Percentiles rank a stretch among this genome's conserved stretches.
These are phyloP conservation scores for Ichneumoninae sp. DNA, from an alignment of 2,888 invertebrate species.

Conservation along the genomic window DNA sequence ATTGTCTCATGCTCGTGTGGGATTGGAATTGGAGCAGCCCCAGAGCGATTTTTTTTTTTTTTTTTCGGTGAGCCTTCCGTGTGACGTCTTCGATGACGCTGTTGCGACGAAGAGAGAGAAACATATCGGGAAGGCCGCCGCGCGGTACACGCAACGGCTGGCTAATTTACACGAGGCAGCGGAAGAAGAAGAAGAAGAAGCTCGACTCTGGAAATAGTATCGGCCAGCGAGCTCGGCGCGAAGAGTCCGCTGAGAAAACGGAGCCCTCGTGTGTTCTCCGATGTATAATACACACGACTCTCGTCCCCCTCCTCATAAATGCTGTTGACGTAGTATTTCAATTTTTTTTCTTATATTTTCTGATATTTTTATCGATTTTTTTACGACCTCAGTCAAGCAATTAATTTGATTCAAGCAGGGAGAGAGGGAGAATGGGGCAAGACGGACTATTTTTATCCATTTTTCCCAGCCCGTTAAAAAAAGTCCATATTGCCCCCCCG, in stretches of 20 bases:
- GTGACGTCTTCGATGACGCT: constrained; percentile 59
- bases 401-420: too few relatives aligned
- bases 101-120: constrained; percentile 41
- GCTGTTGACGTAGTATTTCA: background rate
- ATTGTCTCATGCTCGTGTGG: background rate
- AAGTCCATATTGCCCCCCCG: too few relatives aligned
- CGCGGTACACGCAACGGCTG: constrained; percentile 60
- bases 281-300: constrained; percentile 23
- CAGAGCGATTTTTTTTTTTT: background rate
- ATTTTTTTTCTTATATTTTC: background rate
- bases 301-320: constrained; percentile 1
- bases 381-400: too few relatives aligned
- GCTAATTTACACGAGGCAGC: constrained; percentile 65
- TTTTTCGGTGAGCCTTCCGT: background rate
- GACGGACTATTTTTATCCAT: too few relatives aligned
- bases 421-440: too few relatives aligned
- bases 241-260: constrained; percentile 47
- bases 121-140: constrained; percentile 24
- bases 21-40: background rate
- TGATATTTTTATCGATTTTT: background rate
- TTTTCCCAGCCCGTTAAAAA: too few relatives aligned
- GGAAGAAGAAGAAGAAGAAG: constrained; percentile 40
- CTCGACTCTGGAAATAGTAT: constrained; percentile 74
- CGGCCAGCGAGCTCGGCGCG: constrained; percentile 71
- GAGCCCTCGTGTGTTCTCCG: constrained; percentile 43